A percentile compares a stretch with the other conserved stretches of the same genome.
Evolutionary conservation across 2,113 vertebrate genomes (phyloP).

Genomic region (Bubo bubo): DNA sequence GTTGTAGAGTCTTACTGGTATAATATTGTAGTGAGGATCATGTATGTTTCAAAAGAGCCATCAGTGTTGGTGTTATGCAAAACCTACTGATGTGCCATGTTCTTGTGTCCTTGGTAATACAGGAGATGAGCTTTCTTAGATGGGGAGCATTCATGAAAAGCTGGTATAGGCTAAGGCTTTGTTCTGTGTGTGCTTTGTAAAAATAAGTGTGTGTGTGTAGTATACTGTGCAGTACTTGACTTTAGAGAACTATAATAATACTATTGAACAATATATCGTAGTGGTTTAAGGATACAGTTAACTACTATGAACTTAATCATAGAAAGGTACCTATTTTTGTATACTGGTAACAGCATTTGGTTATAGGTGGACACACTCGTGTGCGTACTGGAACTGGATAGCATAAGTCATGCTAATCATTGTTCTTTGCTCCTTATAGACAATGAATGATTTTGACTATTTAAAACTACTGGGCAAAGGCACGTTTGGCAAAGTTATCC

Average conservation of each 20-base stretch:
- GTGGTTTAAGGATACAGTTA: neutral
- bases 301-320: neutral
- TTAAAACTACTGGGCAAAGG: conserved; percentile 97
- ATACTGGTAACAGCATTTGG: neutral
- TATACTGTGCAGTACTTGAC: neutral
- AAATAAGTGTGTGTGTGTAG: neutral
- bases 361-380: neutral
- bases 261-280: neutral
- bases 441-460: conserved; percentile 99
- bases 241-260: neutral
- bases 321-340: neutral
- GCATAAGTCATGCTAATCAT: neutral
- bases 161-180: neutral
- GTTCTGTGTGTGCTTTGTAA: neutral
- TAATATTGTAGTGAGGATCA: neutral
- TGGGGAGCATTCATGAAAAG: neutral
- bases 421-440: conserved; percentile 76
- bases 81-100: neutral
- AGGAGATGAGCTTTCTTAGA: neutral
- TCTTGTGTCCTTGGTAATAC: neutral
- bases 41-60: neutral
- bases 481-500: conserved; percentile 97
- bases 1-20: neutral
- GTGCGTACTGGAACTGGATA: neutral
- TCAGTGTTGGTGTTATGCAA: neutral